These are phyloP conservation scores for Isichthys henryi DNA, from an alignment of 2,113 vertebrate species.

Conservation along the genomic window DNA sequence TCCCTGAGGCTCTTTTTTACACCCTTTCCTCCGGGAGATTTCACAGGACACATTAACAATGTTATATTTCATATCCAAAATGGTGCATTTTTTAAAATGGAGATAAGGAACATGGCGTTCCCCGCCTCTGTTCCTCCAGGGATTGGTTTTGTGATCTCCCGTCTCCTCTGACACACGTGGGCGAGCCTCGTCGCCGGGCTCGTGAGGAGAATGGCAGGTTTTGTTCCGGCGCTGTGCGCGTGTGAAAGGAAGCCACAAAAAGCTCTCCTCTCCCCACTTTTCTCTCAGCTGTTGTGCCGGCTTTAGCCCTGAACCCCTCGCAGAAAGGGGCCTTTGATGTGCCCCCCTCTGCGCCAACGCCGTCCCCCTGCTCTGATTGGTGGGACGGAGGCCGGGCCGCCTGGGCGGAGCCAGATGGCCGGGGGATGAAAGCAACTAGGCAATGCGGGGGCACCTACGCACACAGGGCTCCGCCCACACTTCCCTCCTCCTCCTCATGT, in stretches of 20 bases:
- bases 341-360: slow-evolving; percentile 65
- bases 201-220: slow-evolving; percentile 80
- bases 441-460: slow-evolving; percentile 74
- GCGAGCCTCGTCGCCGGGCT: slow-evolving; percentile 74
- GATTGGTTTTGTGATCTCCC: slow-evolving; percentile 62
- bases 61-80: slow-evolving; percentile 24
- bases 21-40: not conserved
- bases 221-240: slow-evolving; percentile 76
- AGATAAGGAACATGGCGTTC: slow-evolving; percentile 53
- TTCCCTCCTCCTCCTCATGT: slow-evolving; percentile 51
- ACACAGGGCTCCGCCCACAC: slow-evolving; percentile 76
- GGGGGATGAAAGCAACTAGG: slow-evolving; percentile 78
- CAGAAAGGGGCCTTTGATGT: slow-evolving; percentile 87
- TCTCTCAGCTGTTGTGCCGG: slow-evolving; percentile 80
- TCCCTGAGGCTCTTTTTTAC: not conserved
- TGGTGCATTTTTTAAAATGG: slow-evolving; percentile 38
- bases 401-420: slow-evolving; percentile 83
- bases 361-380: slow-evolving; percentile 72
- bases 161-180: slow-evolving; percentile 59
- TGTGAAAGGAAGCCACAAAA: slow-evolving; percentile 57
- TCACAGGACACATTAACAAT: slow-evolving; percentile 39
- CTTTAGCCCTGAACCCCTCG: slow-evolving; percentile 82
- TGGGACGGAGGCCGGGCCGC: slow-evolving; percentile 70
- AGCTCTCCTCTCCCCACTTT: slow-evolving; percentile 50
- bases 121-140: slow-evolving; percentile 58